Evolutionary conservation across 2,888 invertebrate genomes (phyloP).

Genomic region (Drosophila crucigera): DNA sequence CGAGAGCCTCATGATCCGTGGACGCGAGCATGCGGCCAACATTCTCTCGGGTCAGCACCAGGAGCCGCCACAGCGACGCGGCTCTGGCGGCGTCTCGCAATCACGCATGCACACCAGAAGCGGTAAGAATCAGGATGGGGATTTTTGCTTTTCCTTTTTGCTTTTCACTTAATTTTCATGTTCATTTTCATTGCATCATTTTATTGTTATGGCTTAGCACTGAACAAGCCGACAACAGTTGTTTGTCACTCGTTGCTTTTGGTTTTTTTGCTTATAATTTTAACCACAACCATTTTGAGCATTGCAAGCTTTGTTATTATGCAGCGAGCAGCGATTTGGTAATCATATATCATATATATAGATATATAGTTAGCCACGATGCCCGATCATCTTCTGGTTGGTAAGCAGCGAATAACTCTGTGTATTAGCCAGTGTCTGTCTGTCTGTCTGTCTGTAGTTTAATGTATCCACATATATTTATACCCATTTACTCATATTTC

Average conservation of each 20-base stretch:
- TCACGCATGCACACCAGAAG: slow-evolving; percentile 67
- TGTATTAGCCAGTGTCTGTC: slow-evolving; percentile 21
- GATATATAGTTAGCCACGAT: slow-evolving; percentile 2
- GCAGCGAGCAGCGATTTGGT: slow-evolving; percentile 53
- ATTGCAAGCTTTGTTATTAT: slow-evolving; percentile 51
- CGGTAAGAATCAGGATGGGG: slow-evolving; percentile 54
- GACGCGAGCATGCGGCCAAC: slow-evolving; percentile 92
- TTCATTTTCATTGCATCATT: slow-evolving; percentile 10
- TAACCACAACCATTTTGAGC: slow-evolving; percentile 59
- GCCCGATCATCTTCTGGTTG: slow-evolving; percentile 22
- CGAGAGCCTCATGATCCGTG: slow-evolving; percentile 91
- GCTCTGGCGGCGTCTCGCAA: slow-evolving; percentile 59
- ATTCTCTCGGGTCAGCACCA: slow-evolving; percentile 91
- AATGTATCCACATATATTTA: not conserved
- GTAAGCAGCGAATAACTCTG: slow-evolving; percentile 43
- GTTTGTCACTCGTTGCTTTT: slow-evolving; percentile 67
- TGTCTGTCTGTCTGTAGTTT: slow-evolving; percentile 4
- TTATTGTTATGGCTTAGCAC: slow-evolving; percentile 39
- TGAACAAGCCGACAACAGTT: slow-evolving; percentile 67
- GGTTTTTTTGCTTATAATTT: slow-evolving; percentile 67
- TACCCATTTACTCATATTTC: not conserved
- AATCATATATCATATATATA: slow-evolving; percentile 6
- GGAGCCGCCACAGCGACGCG: slow-evolving; percentile 80
- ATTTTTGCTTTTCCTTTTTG: not conserved
- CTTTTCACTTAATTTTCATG: slow-evolving; percentile 22